Base-by-base conservation (phyloP, 1,140 invertebrate genomes). In the Bombus terrestris region DNA sequence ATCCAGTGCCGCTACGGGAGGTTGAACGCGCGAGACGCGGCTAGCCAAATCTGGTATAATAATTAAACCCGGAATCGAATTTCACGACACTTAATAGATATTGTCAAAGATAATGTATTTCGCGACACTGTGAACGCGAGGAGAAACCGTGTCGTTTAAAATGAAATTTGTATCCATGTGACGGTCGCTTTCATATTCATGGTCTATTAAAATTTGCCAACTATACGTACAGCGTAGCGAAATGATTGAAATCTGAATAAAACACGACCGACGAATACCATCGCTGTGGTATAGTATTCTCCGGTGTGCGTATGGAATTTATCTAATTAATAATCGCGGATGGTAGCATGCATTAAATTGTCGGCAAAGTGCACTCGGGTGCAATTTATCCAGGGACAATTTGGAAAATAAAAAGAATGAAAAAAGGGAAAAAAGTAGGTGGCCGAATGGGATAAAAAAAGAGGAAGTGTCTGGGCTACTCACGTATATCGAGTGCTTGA, bases 401-500 rank as follows among this genome's bases (percentile, higher is more conserved):
- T 66, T 59, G 10, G 5, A 1, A 13, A 37, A 43, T n/a, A 35
- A 13, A 25, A 43, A 8, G 18, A 32, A 15, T 5, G 13, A 22
- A 43, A 9, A 15, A 39, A 4, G 32, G 15, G 6, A n/a, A 13
- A 15, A 9, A 72, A 39, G 37, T 53, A 53, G 47, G 18, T 53
- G 47, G 6, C 6, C 18, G 18, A 53, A 53, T 22, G 18, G 47
- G 41, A 75, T n/a, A 66, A 15, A 5, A 22, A 35, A 18, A 37
- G 39, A 41, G 13, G 0, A 15, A n/a, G 66, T 37, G n/a, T 43
- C 32, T 32, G 13, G 13, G 18, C 57, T 84, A 94, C 94, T 94
- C 88, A 95, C 94, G 92, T 90, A 93, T 94, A 86, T 93, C 92
- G 85, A 94, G 88, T 59, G 90, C 88, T 80, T 89, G 84, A 78